Percentiles rank a stretch among this genome's conserved stretches.
These are phyloP conservation scores for Nibea albiflora DNA, from an alignment of 2,113 vertebrate species.

Conservation along the genomic window DNA sequence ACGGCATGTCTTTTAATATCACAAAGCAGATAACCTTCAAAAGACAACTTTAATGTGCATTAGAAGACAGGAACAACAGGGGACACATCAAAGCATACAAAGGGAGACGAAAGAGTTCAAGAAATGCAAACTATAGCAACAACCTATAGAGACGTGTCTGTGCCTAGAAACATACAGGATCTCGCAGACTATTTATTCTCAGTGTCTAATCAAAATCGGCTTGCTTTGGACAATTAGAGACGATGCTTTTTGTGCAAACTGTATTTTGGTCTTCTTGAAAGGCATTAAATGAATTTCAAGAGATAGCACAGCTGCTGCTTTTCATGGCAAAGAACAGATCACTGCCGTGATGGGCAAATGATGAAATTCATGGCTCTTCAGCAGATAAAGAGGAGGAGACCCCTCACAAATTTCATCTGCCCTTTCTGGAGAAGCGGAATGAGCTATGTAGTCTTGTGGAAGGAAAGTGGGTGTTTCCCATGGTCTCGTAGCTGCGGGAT, in stretches of 20 bases:
- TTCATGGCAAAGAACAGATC: neutral
- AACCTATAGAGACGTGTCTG: constrained; percentile 16
- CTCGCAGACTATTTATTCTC: neutral
- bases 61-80: constrained; percentile 63
- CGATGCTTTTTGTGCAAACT: constrained; percentile 45
- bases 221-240: constrained; percentile 21
- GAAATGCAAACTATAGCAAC: constrained; percentile 29
- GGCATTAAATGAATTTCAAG: constrained; percentile 42
- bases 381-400: neutral
- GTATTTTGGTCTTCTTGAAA: constrained; percentile 52
- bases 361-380: constrained; percentile 18
- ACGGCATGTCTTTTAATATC: neutral
- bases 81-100: constrained; percentile 57
- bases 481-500: constrained; percentile 21
- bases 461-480: constrained; percentile 34
- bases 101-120: constrained; percentile 35
- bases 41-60: constrained; percentile 73
- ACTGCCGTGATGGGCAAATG: constrained; percentile 4
- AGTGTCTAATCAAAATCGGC: constrained; percentile 12
- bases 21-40: constrained; percentile 52
- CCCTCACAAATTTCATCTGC: neutral
- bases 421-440: constrained; percentile 7
- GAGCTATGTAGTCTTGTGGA: constrained; percentile 27
- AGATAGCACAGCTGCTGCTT: neutral
- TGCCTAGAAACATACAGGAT: constrained; percentile 21